Percentiles rank a stretch among this genome's conserved stretches.
Conservation (phyloP, 2,888 invertebrate genomes). For the Caenorhabditis sp. region DNA sequence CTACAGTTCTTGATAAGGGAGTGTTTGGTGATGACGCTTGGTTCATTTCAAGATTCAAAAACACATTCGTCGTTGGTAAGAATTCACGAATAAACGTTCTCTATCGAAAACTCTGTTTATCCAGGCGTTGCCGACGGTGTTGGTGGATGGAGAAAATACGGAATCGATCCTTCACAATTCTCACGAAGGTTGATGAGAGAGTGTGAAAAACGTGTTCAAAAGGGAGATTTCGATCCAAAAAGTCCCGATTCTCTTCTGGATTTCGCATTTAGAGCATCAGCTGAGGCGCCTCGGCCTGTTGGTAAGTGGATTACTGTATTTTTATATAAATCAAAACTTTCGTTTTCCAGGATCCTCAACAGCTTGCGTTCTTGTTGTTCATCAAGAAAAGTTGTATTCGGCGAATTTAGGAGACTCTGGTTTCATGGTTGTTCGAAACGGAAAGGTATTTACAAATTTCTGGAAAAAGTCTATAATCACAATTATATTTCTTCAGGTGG, state of each 20-base stretch:
- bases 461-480: background rate
- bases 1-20: constrained; percentile 86
- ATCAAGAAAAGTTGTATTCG: constrained; percentile 93
- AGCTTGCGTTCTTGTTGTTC: constrained; percentile 95
- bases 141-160: constrained; percentile 98
- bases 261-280: constrained; percentile 79
- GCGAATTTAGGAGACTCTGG: constrained; percentile 99
- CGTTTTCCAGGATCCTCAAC: constrained; percentile 89
- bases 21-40: constrained; percentile 98
- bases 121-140: constrained; percentile 98
- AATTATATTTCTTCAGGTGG: constrained; percentile 84
- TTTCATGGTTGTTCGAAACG: constrained; percentile 93
- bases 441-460: constrained; percentile 85
- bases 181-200: constrained; percentile 94
- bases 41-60: constrained; percentile 89
- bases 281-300: constrained; percentile 78
- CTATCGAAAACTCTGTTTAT: constrained; percentile 61
- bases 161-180: constrained; percentile 97
- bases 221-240: constrained; percentile 90
- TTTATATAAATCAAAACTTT: background rate
- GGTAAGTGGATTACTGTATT: constrained; percentile 61
- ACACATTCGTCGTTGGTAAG: constrained; percentile 95
- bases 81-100: background rate
- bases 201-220: constrained; percentile 82
- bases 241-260: constrained; percentile 80